Evolutionary conservation across 2,888 invertebrate genomes (phyloP).

Genomic region (Brachypalpus laphriformis): DNA sequence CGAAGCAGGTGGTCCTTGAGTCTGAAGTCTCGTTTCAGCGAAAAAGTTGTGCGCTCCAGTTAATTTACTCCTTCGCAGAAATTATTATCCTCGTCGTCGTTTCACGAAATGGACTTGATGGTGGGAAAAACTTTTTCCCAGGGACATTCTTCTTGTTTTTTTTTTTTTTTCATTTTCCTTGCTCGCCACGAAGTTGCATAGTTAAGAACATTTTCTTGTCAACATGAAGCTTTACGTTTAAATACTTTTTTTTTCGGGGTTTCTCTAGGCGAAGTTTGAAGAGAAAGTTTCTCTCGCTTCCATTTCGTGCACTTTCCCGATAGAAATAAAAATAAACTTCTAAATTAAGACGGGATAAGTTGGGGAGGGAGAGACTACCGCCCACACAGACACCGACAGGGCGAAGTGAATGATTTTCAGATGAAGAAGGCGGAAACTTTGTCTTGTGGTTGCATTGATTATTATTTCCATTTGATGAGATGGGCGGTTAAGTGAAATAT

Average conservation of each 20-base stretch:
- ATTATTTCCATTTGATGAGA: slow-evolving; percentile 66
- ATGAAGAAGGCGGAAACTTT: slow-evolving; percentile 62
- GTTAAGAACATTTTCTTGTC: slow-evolving; percentile 72
- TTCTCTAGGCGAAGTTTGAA: slow-evolving; percentile 11
- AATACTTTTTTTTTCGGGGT: slow-evolving; percentile 40
- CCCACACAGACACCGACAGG: not conserved
- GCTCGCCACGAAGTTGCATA: slow-evolving; percentile 53
- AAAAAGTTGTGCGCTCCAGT: slow-evolving; percentile 61
- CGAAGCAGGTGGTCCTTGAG: slow-evolving; percentile 52
- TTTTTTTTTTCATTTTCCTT: not conserved
- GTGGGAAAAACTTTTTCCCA: slow-evolving; percentile 24
- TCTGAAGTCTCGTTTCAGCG: slow-evolving; percentile 31
- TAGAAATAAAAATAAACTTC: slow-evolving; percentile 43
- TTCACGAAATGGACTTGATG: slow-evolving; percentile 29
- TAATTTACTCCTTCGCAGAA: slow-evolving; percentile 62
- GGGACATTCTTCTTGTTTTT: no score
- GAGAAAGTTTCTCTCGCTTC: slow-evolving; percentile 36
- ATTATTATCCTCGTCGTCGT: slow-evolving; percentile 50
- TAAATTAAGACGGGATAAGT: not conserved
- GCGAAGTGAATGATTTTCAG: slow-evolving; percentile 53
- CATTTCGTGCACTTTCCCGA: slow-evolving; percentile 1
- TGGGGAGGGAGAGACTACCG: not conserved
- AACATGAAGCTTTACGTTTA: slow-evolving; percentile 68
- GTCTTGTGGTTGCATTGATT: slow-evolving; percentile 65
- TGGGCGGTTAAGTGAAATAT: slow-evolving; percentile 67